Conservation (phyloP, 2,113 vertebrate species). For the Seriola dumerili region DNA sequence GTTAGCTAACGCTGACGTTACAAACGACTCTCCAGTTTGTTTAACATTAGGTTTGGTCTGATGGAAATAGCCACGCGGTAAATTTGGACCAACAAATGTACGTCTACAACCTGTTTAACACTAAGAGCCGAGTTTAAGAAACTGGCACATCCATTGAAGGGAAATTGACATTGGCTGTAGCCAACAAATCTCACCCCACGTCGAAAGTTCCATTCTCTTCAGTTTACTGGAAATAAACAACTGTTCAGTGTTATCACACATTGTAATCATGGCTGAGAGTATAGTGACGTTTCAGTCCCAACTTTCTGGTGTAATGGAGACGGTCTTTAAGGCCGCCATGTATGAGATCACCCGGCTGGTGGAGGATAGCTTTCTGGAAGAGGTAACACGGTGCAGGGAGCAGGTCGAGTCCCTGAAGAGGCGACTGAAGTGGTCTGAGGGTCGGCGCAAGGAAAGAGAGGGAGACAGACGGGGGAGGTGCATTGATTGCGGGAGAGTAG, state of each 20-base stretch:
- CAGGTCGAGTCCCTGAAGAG: conserved; percentile 83
- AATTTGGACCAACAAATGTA: neutral
- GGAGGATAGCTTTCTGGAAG: conserved; percentile 84
- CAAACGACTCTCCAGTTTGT: neutral
- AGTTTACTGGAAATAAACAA: neutral
- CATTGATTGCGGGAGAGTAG: conserved; percentile 69
- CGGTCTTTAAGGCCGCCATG: conserved; percentile 87
- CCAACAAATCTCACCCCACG: neutral
- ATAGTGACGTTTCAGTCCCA: conserved; percentile 84
- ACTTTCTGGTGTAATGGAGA: conserved; percentile 86
- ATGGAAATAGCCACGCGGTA: neutral
- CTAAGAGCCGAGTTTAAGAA: neutral
- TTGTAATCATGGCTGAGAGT: conserved; percentile 74
- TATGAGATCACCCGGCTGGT: conserved; percentile 86
- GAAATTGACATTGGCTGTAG: neutral
- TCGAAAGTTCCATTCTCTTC: neutral
- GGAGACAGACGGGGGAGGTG: conserved; percentile 67
- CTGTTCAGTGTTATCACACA: neutral
- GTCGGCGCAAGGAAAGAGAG: conserved; percentile 64
- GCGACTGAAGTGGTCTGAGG: conserved; percentile 79
- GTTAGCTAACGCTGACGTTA: conserved; percentile 29
- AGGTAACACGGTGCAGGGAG: conserved; percentile 81
- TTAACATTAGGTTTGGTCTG: neutral
- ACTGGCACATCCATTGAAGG: neutral
- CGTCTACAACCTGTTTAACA: neutral